Conservation (phyloP, 2,888 invertebrate species). For the Dryococelus australis region DNA sequence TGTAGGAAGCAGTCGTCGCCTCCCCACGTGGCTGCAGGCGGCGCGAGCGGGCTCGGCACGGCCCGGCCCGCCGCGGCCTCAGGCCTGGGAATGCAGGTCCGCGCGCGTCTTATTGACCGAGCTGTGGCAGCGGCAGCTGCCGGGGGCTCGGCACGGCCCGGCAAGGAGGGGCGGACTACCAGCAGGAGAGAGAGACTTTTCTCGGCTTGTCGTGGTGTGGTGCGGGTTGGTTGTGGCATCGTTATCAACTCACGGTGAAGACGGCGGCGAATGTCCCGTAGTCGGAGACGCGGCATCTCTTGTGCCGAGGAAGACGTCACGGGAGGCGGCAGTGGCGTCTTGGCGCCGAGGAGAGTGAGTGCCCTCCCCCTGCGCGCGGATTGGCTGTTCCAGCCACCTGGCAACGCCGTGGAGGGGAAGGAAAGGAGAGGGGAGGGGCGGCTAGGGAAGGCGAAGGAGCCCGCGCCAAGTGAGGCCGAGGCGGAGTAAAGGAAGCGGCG, state of each 20-base stretch:
- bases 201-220: constrained; percentile 51
- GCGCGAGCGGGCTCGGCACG: constrained; percentile 45
- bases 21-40: constrained; percentile 30
- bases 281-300: constrained; percentile 5
- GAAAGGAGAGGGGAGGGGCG: background rate
- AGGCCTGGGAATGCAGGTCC: constrained; percentile 55
- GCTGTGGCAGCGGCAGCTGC: constrained; percentile 54
- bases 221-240: constrained; percentile 40
- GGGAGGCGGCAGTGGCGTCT: too few relatives aligned
- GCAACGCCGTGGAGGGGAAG: constrained; percentile 7
- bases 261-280: too few relatives aligned
- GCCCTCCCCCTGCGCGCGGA: background rate
- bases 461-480: background rate
- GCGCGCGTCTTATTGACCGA: constrained; percentile 59
- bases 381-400: background rate
- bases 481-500: background rate
- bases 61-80: constrained; percentile 49
- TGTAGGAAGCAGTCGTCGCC: too few relatives aligned
- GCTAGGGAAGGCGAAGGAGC: background rate
- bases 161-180: constrained; percentile 50
- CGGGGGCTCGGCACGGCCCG: constrained; percentile 49
- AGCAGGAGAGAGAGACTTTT: too few relatives aligned
- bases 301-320: constrained; percentile 28
- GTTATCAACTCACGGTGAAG: too few relatives aligned
- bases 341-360: too few relatives aligned